phyloP scores from a whole-genome alignment of 2,113 vertebrate species.

The Poicephalus gulielmi region DNA sequence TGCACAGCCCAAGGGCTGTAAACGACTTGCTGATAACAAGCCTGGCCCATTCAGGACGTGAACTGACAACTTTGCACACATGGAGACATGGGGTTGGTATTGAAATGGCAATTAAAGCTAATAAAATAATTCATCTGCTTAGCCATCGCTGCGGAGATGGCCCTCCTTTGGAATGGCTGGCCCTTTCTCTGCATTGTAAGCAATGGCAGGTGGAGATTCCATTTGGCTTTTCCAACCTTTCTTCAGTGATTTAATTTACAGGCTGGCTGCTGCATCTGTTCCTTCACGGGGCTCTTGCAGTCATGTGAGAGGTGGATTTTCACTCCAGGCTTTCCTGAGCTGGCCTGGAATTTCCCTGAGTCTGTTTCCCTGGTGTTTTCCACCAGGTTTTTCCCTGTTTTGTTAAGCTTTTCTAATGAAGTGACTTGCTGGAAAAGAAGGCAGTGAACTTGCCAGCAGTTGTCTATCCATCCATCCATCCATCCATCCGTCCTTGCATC shows the following conservation, averaged over 20 bases:
- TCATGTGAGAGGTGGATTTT: neutral
- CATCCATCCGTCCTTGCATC: neutral
- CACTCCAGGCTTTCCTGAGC: neutral
- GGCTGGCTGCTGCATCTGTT: neutral
- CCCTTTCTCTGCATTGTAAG: neutral
- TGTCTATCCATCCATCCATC: neutral
- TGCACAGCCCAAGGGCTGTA: constrained; percentile 74
- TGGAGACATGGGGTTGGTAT: constrained; percentile 33
- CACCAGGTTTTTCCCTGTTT: neutral
- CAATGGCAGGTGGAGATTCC: constrained; percentile 2
- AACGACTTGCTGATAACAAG: constrained; percentile 73
- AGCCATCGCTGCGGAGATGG: neutral
- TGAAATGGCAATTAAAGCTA: constrained; percentile 67
- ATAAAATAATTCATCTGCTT: constrained; percentile 16
- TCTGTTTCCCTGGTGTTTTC: neutral
- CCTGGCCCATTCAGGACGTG: constrained; percentile 67
- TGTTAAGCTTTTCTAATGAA: neutral
- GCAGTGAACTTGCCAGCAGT: neutral
- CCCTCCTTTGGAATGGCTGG: neutral
- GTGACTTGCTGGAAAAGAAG: neutral
- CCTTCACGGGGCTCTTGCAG: neutral
- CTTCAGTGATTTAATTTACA: neutral
- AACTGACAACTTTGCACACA: constrained; percentile 67
- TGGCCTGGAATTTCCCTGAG: neutral
- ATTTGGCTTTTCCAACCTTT: constrained; percentile 26